phyloP scores from a whole-genome alignment of 1,140 invertebrate genomes.

The Cylas formicarius region DNA sequence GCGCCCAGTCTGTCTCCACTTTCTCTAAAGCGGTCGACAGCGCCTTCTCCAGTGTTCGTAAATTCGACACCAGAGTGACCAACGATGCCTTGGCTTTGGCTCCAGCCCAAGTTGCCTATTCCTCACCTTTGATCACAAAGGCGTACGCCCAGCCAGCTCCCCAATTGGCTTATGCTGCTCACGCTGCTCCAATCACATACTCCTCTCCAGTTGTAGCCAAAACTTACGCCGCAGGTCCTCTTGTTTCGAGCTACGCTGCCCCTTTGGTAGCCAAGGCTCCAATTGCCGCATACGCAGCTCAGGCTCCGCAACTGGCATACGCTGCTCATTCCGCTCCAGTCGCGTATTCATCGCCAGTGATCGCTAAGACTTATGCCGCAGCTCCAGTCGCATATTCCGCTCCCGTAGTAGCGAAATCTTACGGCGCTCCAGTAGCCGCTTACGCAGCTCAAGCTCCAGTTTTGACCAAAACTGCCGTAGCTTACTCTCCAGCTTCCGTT shows the following conservation, averaged over 20 bases:
- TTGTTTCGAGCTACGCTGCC: constrained; percentile 18
- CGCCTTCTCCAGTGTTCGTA: constrained; percentile 56
- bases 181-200: constrained; percentile 2
- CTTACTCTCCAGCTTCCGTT: constrained; percentile 46
- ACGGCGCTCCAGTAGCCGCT: constrained; percentile 39
- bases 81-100: constrained; percentile 47
- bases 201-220: constrained; percentile 4
- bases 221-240: constrained; percentile 16
- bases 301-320: not conserved
- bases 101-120: constrained; percentile 12
- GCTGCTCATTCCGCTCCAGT: constrained; percentile 29
- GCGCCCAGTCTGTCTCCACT: constrained; percentile 49
- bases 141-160: constrained; percentile 24
- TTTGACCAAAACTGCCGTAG: constrained; percentile 44
- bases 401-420: constrained; percentile 32
- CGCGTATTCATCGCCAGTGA: constrained; percentile 15
- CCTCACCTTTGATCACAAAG: constrained; percentile 6
- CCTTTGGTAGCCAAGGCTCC: constrained; percentile 14
- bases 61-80: constrained; percentile 52
- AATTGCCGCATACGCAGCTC: constrained; percentile 6
- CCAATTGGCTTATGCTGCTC: constrained; percentile 9
- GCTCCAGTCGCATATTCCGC: constrained; percentile 23
- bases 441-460: constrained; percentile 44
- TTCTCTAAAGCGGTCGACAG: constrained; percentile 56
- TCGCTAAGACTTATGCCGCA: constrained; percentile 17